phyloP scores from a whole-genome alignment of 2,888 invertebrate genomes.

The Linnaemya tessellans region DNA sequence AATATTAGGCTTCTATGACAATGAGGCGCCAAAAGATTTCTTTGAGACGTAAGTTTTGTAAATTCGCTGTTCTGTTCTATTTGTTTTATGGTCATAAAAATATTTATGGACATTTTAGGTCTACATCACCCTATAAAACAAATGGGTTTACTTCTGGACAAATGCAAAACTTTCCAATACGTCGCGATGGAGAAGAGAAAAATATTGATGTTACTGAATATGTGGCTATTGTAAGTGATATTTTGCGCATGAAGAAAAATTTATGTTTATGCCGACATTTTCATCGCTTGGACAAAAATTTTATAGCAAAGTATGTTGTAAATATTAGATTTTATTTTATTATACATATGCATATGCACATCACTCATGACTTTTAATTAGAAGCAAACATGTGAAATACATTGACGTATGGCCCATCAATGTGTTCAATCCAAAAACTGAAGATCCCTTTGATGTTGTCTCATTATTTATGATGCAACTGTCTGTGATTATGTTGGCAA shows the following conservation, averaged over 20 bases:
- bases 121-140: conserved; percentile 86
- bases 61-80: background rate
- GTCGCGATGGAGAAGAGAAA: conserved; percentile 83
- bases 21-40: conserved; percentile 89
- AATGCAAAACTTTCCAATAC: conserved; percentile 85
- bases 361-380: conserved; percentile 56
- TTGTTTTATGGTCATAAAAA: background rate
- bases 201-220: conserved; percentile 87
- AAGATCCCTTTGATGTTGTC: conserved; percentile 93
- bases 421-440: conserved; percentile 90
- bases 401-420: conserved; percentile 99
- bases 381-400: conserved; percentile 86
- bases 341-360: background rate
- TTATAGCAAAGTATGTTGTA: conserved; percentile 86
- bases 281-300: conserved; percentile 90
- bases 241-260: conserved; percentile 96
- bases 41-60: conserved; percentile 86
- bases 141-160: conserved; percentile 85
- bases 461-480: conserved; percentile 98
- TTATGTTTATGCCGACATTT: conserved; percentile 97
- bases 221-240: conserved; percentile 93
- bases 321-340: background rate
- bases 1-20: conserved; percentile 96
- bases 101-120: conserved; percentile 77
- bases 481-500: conserved; percentile 96